Percentiles rank a stretch among this genome's conserved stretches.
phyloP scores from a whole-genome alignment of 2,113 vertebrate genomes.

The Sus scrofa region T2T-Sscrofa CM000812.6:224010001-224010500 shows the following conservation, averaged over 20 bases:
- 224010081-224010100: not conserved
- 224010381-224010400: not conserved
- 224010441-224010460: not conserved
- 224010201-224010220: not conserved
- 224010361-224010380: not conserved
- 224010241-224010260: not conserved
- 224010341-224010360: not conserved
- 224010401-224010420: not conserved
- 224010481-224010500: constrained; percentile 76
- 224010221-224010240: not conserved
- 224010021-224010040: not conserved
- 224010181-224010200: not conserved
- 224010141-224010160: not conserved
- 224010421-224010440: not conserved
- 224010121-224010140: no score
- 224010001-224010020: not conserved
- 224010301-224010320: not conserved
- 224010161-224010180: not conserved
- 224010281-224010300: not conserved
- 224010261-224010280: not conserved
- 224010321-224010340: not conserved
- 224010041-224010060: not conserved
- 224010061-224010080: not conserved
- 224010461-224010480: constrained; percentile 39
- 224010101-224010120: not conserved